These are phyloP conservation scores for Bombycilla garrulus DNA, from an alignment of 2,113 vertebrate genomes.

Conservation along the genomic window DNA sequence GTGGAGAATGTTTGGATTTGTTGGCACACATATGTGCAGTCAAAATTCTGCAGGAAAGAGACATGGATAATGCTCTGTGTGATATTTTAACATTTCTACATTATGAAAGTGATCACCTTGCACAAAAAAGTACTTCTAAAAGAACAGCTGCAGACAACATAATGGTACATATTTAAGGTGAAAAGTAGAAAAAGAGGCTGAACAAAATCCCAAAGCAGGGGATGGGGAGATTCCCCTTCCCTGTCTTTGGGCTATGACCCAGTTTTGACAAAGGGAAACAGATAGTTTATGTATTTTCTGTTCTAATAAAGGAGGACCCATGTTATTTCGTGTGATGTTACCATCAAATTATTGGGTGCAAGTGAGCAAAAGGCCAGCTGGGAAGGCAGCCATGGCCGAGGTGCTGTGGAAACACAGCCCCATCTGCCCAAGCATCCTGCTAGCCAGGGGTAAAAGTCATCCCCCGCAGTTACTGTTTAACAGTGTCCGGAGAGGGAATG, in stretches of 20 bases:
- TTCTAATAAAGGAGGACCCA: not conserved
- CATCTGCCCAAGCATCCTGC: not conserved
- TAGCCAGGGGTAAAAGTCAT: not conserved
- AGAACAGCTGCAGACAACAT: not conserved
- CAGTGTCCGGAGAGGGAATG: not conserved
- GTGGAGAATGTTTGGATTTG: not conserved
- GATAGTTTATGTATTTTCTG: not conserved
- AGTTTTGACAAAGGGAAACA: not conserved
- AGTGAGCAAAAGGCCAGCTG: not conserved
- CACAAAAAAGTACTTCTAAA: not conserved
- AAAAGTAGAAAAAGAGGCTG: not conserved
- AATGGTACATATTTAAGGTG: not conserved
- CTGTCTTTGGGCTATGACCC: not conserved
- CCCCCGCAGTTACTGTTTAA: not conserved
- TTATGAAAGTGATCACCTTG: not conserved
- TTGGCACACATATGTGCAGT: accelerated
- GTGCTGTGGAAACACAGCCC: not conserved
- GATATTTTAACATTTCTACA: not conserved
- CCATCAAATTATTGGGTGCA: not conserved
- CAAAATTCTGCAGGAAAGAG: not conserved
- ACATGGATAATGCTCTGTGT: not conserved
- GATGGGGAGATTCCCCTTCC: not conserved
- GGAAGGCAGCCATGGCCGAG: not conserved
- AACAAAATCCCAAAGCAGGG: not conserved
- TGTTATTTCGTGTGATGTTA: not conserved